Base-by-base conservation (phyloP, 1,140 invertebrate genomes). In the Diachasmimorpha longicaudata region DNA sequence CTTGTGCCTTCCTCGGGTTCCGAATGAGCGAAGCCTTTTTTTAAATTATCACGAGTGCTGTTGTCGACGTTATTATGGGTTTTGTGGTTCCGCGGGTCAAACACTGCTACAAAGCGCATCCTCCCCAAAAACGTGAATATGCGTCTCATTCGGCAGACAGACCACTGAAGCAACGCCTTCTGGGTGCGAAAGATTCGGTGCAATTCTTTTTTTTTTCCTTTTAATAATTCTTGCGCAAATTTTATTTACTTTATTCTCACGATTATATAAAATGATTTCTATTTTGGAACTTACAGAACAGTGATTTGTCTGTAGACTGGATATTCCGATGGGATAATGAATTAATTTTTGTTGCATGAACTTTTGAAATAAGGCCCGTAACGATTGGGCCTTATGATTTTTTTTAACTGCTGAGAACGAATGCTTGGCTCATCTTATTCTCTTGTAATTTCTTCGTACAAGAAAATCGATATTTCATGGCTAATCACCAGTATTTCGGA, bases 381-480 rank as follows among this genome's bases (percentile, higher is more conserved):
- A 31, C 31, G 31, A 31, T 31, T 31, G 31, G 31, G 31, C 31
- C 14, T 52, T 52, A 13, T 19, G 14, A 48, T 52, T 52, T 52
- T 52, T 52, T 52, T 52, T 52, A 52, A 52, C 16, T 42, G 46
- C 71, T 69, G 69, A 77, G 55, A 77, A 75, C 48, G 70, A 46
- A 70, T 74, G 48, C 25, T 67, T 42, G 69, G 48, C 31, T 52
- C 48, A 68, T 69, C 44, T 42, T 39, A 72, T 52, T 25, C 39
- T 37, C 14, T 11, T 44, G 80, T 79, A 83, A 85, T 85, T 83
- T 83, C 80, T 84, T 79, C 76, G 79, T 84, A 85, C 81, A 80
- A 82, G 81, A 88, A 89, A 88, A 89, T 87, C 88, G 87, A 89
- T 89, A 89, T 89, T 89, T 89, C 87, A 89, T 86, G 80, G 85